These are phyloP conservation scores for Columba guinea DNA, from an alignment of 2,797 vertebrate species.

Conservation along the genomic window DNA sequence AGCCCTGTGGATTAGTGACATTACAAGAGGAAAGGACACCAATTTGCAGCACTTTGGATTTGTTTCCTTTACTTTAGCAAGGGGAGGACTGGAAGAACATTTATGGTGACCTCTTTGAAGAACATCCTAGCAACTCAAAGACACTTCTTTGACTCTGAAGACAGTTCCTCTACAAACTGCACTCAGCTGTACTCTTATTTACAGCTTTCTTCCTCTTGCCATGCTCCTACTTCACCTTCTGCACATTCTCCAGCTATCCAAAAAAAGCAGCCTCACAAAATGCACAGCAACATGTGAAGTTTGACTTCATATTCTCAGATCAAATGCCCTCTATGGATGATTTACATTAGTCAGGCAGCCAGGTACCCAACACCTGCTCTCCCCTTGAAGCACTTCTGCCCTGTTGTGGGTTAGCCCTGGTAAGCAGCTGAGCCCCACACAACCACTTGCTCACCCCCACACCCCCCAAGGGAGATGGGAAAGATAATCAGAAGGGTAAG, in stretches of 20 bases:
- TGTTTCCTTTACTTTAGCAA: neutral
- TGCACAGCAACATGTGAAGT: neutral
- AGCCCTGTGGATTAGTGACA: neutral
- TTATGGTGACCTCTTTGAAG: neutral
- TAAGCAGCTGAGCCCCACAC: neutral
- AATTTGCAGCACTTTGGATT: neutral
- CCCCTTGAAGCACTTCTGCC: neutral
- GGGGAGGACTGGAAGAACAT: neutral
- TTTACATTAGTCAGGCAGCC: neutral
- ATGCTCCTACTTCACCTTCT: neutral
- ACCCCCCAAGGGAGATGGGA: accelerated
- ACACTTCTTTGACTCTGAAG: neutral
- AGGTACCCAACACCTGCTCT: neutral
- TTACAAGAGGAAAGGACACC: neutral
- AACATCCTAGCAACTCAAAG: neutral
- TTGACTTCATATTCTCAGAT: neutral
- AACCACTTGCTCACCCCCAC: neutral
- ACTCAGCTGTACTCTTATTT: neutral
- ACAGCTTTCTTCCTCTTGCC: neutral
- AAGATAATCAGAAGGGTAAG: neutral
- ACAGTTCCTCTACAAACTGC: neutral
- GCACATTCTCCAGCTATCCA: neutral
- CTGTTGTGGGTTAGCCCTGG: neutral
- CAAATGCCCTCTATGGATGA: neutral
- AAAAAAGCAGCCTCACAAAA: neutral